A percentile compares a stretch with the other conserved stretches of the same genome.
Conservation (phyloP, 2,797 vertebrate genomes). For the Sebastes reedi region DNA sequence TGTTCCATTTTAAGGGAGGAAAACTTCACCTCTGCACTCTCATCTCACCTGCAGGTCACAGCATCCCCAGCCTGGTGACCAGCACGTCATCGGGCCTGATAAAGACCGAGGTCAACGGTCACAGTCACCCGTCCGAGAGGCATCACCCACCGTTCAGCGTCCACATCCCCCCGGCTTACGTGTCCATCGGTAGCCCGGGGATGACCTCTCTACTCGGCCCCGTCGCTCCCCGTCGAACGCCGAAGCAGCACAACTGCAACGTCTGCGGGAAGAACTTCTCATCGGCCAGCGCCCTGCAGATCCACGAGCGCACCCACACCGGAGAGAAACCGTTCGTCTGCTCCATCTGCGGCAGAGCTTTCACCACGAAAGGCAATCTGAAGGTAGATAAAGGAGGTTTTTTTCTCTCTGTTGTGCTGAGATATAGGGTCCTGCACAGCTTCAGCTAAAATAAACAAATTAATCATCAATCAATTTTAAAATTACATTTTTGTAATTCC, state of each 20-base stretch:
- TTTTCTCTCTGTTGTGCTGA: neutral
- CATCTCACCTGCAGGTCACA: constrained; percentile 84
- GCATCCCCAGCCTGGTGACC: constrained; percentile 83
- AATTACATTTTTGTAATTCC: neutral
- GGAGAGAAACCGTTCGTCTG: constrained; percentile 99
- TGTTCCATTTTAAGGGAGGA: neutral
- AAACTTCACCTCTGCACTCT: constrained; percentile 2
- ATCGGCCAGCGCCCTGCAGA: constrained; percentile 97
- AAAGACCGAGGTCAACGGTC: constrained; percentile 92
- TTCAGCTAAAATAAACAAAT: neutral
- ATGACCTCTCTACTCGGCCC: constrained; percentile 89
- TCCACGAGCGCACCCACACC: constrained; percentile 97
- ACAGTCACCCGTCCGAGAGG: constrained; percentile 86
- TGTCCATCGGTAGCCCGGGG: constrained; percentile 85
- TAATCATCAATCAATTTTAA: neutral
- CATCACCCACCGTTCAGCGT: constrained; percentile 85
- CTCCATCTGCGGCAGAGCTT: constrained; percentile 96
- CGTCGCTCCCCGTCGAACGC: constrained; percentile 88
- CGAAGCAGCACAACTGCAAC: constrained; percentile 98
- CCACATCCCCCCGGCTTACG: constrained; percentile 85
- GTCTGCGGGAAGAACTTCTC: constrained; percentile 98
- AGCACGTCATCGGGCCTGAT: constrained; percentile 83
- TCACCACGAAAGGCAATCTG: constrained; percentile 99
- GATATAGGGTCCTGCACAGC: neutral
- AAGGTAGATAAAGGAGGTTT: constrained; percentile 83